Percentiles rank a stretch among this genome's conserved stretches.
These are phyloP conservation scores for Hylaeus volcanicus DNA, from an alignment of 1,140 invertebrate genomes.

Conservation along the genomic window DNA sequence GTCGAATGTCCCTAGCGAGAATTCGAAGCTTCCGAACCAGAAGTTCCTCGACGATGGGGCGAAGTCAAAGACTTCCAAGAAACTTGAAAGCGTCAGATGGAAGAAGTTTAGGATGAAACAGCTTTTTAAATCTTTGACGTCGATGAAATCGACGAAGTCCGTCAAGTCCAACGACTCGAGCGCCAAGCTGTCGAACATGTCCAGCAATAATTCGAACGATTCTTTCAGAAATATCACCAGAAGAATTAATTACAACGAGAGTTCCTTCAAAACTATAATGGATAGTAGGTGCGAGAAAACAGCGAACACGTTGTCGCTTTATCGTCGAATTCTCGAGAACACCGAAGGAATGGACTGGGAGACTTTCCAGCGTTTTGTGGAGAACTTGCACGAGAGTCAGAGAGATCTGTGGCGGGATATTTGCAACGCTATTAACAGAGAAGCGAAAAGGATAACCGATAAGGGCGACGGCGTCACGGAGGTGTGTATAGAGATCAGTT, in stretches of 20 bases:
- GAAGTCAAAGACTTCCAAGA: not conserved
- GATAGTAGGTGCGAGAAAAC: too few relatives aligned
- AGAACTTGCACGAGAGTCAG: constrained; percentile 53
- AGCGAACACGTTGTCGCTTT: constrained; percentile 20
- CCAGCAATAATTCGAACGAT: not conserved
- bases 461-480: constrained; percentile 45
- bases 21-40: not conserved
- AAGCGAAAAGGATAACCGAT: constrained; percentile 45
- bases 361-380: constrained; percentile 55
- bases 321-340: constrained; percentile 50
- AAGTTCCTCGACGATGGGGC: not conserved
- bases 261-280: not conserved
- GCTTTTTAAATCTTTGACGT: not conserved
- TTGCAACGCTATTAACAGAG: constrained; percentile 55
- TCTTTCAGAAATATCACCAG: not conserved
- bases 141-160: not conserved
- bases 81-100: not conserved
- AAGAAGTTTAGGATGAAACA: not conserved
- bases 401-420: constrained; percentile 60
- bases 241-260: constrained; percentile 32
- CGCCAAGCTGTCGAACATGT: not conserved
- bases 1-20: not conserved
- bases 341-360: constrained; percentile 62
- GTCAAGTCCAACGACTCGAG: not conserved
- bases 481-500: constrained; percentile 66